Evolutionary conservation across 1,140 invertebrate species (phyloP), one percentile per base, ranked within the genome.

Genomic region (Drosophila parvula): DNA sequence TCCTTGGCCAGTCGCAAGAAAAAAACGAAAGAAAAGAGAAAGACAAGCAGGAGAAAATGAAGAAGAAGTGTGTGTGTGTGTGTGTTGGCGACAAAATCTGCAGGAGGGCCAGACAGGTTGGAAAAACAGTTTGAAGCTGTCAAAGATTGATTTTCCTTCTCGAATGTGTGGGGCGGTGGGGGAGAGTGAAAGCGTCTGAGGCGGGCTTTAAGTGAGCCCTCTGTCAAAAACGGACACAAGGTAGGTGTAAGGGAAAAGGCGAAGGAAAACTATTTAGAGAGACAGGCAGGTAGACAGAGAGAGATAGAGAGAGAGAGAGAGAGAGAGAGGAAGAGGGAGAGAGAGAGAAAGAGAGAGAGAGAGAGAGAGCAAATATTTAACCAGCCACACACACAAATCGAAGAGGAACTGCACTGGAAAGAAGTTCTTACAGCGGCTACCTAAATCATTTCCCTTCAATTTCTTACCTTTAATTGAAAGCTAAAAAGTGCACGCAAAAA

Each of bases 81-180:
- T 38, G 4, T 30, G 38, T 22, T 40, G 61, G 55, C n/a, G 61
- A 63, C 61, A 61, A 53, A 69, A 44, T 65, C 61, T 47, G 61
- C 65, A 41, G 62, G 68, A 74, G 45, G 36, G 44, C 65, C 51
- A 48, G 38, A 70, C 38, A 55, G 51, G 51, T 55, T 38, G 51
- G 27, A 61, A 36, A 51, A 14, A 67, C 62, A 59, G 62, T 67
- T 79, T 57, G 48, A 41, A 51, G 57, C 74, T 71, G 78, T 67
- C 81, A 71, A 86, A 69, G 74, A 85, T 85, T 85, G 81, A 85
- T 86, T 85, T 69, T 81, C 60, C 34, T 22, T 22, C 55, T 9
- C 59, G 70, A 32, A 43, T 73, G 50, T 14, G 14, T n/a, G n/a
- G n/a, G n/a, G n/a, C n/a, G n/a, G n/a, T n/a, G 8, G 6, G 6